phyloP scores from a whole-genome alignment of 2,113 vertebrate species.

The Melanostigma gelatinosum region DNA sequence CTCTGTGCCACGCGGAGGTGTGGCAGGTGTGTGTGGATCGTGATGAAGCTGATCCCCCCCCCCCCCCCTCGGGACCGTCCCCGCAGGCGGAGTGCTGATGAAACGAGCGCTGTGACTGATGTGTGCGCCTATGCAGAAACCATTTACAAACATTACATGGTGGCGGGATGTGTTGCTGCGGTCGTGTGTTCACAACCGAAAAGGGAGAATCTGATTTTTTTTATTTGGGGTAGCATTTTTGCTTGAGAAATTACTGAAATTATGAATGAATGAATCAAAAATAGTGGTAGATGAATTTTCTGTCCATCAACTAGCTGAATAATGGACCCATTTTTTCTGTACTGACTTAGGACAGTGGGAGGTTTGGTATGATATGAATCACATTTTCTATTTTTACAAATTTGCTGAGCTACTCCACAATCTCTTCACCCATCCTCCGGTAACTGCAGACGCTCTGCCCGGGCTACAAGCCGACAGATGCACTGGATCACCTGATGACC shows the following conservation, averaged over 20 bases:
- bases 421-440: background rate
- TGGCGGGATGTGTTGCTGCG: background rate
- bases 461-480: background rate
- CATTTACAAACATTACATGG: constrained; percentile 15
- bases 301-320: background rate
- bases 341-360: background rate
- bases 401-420: background rate
- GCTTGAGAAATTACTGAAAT: background rate
- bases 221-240: background rate
- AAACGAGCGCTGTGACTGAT: constrained; percentile 49
- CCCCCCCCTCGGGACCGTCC: constrained; percentile 23
- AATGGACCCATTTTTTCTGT: background rate
- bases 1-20: constrained; percentile 27
- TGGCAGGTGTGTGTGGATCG: constrained; percentile 16
- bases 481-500: background rate
- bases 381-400: background rate
- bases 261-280: background rate
- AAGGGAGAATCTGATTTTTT: constrained; percentile 11
- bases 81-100: constrained; percentile 46
- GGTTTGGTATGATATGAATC: background rate
- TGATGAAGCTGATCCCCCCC: constrained; percentile 47
- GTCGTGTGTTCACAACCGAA: background rate
- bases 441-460: background rate
- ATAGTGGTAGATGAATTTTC: background rate
- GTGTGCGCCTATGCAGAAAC: constrained; percentile 25